phyloP scores from a whole-genome alignment of 2,113 vertebrate genomes.

The Tautogolabrus adspersus region DNA sequence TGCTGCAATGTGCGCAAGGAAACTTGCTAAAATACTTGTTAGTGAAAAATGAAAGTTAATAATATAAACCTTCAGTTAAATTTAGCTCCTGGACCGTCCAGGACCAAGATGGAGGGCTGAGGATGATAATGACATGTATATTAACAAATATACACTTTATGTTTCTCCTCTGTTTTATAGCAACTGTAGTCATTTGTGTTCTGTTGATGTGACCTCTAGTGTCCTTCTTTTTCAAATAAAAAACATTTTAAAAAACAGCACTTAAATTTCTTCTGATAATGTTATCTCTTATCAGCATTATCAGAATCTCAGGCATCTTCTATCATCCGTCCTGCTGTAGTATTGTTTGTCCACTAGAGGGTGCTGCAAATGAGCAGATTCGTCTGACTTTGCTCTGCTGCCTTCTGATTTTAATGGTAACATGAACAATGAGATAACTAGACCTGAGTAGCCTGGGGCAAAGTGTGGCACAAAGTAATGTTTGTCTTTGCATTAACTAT shows the following conservation, averaged over 20 bases:
- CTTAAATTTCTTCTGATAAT: too few relatives aligned
- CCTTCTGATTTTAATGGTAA: not conserved
- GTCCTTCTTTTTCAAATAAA: not conserved
- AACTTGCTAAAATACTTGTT: too few relatives aligned
- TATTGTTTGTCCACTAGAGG: conserved; percentile 66
- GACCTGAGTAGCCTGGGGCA: not conserved
- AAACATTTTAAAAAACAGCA: too few relatives aligned
- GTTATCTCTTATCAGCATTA: too few relatives aligned
- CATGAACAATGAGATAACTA: not conserved
- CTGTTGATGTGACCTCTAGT: not conserved
- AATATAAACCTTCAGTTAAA: too few relatives aligned
- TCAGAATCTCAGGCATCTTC: not conserved
- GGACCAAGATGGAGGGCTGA: too few relatives aligned
- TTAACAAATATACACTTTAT: too few relatives aligned
- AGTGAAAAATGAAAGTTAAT: too few relatives aligned
- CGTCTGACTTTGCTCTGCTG: not conserved
- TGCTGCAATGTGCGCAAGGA: too few relatives aligned
- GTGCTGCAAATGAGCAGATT: conserved; percentile 64
- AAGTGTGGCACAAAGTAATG: not conserved
- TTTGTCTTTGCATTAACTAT: not conserved
- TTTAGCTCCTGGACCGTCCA: too few relatives aligned
- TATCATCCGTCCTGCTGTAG: not conserved
- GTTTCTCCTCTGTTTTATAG: too few relatives aligned
- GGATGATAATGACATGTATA: too few relatives aligned
- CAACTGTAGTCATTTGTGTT: not conserved